Evolutionary conservation across 2,113 vertebrate species (phyloP).

Genomic region (Lasiurus cinereus): DNA sequence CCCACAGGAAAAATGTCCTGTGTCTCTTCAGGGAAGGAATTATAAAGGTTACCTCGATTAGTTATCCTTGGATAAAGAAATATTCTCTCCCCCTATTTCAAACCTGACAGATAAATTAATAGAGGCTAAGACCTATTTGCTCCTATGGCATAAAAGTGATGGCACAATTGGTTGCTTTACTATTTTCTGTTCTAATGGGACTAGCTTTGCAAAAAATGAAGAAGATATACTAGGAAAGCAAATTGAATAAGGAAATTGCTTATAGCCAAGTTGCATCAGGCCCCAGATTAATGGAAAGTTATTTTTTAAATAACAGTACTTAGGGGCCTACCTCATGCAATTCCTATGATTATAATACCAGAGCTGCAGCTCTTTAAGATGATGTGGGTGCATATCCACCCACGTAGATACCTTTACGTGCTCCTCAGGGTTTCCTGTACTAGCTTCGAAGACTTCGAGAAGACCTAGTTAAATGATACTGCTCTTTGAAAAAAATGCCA

Average conservation of each 20-base stretch:
- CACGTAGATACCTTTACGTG: too few species aligned
- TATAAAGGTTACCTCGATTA: neutral
- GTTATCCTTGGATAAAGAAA: neutral
- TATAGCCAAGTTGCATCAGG: neutral
- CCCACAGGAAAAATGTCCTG: neutral
- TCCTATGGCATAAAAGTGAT: neutral
- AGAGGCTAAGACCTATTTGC: neutral
- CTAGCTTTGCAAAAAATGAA: neutral
- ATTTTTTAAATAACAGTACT: neutral
- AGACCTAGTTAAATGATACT: neutral
- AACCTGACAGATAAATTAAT: constrained; percentile 30
- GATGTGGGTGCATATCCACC: accelerated
- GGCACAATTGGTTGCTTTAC: neutral
- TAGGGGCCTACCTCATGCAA: neutral
- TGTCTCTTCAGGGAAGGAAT: constrained; percentile 35
- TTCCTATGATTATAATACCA: neutral
- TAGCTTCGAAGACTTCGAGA: constrained; percentile 3
- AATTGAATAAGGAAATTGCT: neutral
- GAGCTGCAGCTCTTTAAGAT: neutral
- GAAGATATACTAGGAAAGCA: neutral
- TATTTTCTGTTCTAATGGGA: constrained; percentile 15
- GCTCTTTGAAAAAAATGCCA: neutral
- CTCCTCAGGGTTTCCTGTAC: neutral
- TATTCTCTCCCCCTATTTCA: constrained; percentile 2
- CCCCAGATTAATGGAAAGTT: neutral